Percentiles rank a stretch among this genome's conserved stretches.
Evolutionary conservation across 1,140 invertebrate species (phyloP).

Genomic region (Cataglyphis hispanica): DNA sequence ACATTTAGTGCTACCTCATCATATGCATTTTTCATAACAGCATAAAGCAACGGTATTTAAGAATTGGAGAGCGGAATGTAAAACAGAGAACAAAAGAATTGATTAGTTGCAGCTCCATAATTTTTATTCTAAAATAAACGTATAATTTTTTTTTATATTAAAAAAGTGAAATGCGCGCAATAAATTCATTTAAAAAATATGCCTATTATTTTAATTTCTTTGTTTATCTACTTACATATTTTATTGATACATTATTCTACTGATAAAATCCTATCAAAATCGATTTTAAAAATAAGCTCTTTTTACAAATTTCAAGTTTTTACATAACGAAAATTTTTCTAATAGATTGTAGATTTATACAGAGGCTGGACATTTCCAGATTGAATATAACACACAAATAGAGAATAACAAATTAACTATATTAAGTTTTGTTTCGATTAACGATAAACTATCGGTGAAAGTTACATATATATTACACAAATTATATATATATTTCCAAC

Average conservation of each 20-base stretch:
- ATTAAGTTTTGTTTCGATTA: not conserved
- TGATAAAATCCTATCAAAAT: not conserved
- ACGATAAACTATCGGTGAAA: not conserved
- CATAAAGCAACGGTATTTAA: constrained; percentile 29
- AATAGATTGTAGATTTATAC: not conserved
- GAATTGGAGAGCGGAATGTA: not conserved
- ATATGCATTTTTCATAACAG: not conserved
- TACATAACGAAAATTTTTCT: not conserved
- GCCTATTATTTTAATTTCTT: not conserved
- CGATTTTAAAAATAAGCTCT: not conserved
- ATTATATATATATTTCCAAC: not conserved
- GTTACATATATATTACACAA: too few relatives aligned
- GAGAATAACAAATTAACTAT: not conserved
- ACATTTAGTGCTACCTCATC: not conserved
- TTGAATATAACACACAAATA: not conserved
- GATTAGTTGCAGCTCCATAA: not conserved
- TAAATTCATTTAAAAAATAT: not conserved
- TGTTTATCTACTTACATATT: not conserved
- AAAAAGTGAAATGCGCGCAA: not conserved
- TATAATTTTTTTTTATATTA: not conserved
- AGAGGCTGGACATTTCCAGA: too few relatives aligned
- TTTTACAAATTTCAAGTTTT: not conserved
- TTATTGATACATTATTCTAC: not conserved
- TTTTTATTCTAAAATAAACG: constrained; percentile 40
- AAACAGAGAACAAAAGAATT: constrained; percentile 10